Conservation (phyloP, 2,797 vertebrate genomes). For the Alca torda region DNA sequence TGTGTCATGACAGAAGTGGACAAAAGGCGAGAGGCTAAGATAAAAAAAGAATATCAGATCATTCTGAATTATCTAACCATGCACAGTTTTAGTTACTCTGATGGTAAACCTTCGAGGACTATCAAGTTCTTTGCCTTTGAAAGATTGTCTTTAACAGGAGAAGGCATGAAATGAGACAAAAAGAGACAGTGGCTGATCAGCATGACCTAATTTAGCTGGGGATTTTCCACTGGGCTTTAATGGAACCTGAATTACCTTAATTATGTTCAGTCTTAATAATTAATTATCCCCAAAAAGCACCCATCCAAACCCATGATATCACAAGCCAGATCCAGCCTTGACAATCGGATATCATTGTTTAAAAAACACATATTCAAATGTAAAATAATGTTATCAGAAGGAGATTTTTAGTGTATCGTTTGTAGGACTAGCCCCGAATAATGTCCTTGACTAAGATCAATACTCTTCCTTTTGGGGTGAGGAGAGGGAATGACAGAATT, state of each 20-base stretch:
- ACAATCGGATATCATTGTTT: not conserved
- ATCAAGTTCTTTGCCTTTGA: not conserved
- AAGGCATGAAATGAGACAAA: not conserved
- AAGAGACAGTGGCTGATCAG: not conserved
- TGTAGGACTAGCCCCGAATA: not conserved
- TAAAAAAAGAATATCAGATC: not conserved
- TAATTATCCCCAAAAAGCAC: not conserved
- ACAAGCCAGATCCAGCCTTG: not conserved
- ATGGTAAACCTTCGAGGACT: not conserved
- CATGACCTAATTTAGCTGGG: not conserved
- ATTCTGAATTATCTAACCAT: not conserved
- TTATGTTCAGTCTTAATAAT: not conserved
- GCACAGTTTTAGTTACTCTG: not conserved
- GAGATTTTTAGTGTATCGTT: not conserved
- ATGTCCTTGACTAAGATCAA: not conserved
- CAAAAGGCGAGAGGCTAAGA: not conserved
- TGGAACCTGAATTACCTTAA: not conserved
- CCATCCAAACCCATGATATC: not conserved
- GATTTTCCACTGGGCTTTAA: not conserved
- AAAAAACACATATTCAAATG: not conserved
- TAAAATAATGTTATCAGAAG: not conserved
- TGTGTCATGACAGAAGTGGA: not conserved
- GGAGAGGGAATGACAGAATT: not conserved
- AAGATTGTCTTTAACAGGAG: not conserved
- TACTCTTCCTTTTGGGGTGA: not conserved